Percentiles rank a stretch among this genome's conserved stretches.
Conservation (phyloP, 2,888 invertebrate species). For the Colletes collaris region DNA sequence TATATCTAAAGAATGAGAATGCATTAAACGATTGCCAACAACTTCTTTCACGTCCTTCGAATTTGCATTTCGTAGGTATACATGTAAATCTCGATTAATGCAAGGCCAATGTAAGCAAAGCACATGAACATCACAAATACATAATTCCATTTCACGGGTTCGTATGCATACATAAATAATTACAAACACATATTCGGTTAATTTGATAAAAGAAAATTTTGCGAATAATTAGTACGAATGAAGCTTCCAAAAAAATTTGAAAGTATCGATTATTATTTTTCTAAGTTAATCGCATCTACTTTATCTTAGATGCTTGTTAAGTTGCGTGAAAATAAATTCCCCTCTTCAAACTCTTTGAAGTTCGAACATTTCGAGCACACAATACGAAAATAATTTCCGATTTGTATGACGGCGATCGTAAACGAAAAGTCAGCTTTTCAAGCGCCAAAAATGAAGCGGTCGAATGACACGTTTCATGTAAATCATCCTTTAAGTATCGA, state of each 20-base stretch:
- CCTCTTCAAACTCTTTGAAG: background rate
- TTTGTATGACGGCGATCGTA: background rate
- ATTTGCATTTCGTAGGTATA: conserved; percentile 22
- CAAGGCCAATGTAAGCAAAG: conserved; percentile 6
- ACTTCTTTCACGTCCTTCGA: background rate
- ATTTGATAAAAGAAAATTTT: background rate
- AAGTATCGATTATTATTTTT: background rate
- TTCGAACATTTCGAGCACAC: background rate
- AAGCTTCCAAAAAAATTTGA: background rate
- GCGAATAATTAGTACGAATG: background rate
- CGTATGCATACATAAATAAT: too few relatives aligned
- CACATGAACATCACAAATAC: too few relatives aligned
- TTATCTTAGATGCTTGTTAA: background rate
- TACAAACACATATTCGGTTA: background rate
- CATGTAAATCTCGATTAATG: conserved; percentile 9
- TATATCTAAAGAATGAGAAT: background rate
- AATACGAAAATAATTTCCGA: background rate
- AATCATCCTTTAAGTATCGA: background rate
- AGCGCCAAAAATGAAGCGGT: background rate
- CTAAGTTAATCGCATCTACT: background rate
- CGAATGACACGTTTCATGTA: conserved; percentile 1
- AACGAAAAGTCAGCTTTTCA: background rate
- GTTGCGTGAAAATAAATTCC: background rate
- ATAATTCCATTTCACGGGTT: background rate
- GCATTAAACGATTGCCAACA: background rate